Evolutionary conservation across 2,888 invertebrate species (phyloP).

Genomic region (Nineta flava): DNA sequence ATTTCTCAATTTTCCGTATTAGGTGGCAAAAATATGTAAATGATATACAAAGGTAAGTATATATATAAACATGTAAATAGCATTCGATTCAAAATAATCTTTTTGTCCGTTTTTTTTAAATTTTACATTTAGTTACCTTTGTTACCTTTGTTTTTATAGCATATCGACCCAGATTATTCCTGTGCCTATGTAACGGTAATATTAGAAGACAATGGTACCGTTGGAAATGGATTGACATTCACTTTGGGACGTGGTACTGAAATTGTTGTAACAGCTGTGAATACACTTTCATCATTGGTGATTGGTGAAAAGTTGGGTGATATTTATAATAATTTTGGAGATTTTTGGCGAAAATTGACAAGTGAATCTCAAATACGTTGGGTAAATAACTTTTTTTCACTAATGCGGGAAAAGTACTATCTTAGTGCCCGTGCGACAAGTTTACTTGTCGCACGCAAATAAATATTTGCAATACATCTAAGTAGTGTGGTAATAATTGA

Average conservation of each 20-base stretch:
- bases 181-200: conserved; percentile 77
- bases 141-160: conserved; percentile 33
- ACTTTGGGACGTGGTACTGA: conserved; percentile 82
- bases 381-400: conserved; percentile 39
- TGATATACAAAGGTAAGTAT: too few species aligned
- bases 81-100: too few species aligned
- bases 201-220: conserved; percentile 37
- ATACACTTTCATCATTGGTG: conserved; percentile 51
- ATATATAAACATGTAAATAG: too few species aligned
- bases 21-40: too few species aligned
- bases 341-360: conserved; percentile 66
- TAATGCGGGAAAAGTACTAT: too few species aligned
- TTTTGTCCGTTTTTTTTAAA: too few species aligned
- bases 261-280: conserved; percentile 61
- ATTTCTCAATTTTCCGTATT: too few species aligned
- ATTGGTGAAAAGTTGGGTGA: conserved; percentile 49
- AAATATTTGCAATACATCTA: too few species aligned
- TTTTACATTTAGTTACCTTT: too few species aligned
- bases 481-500: too few species aligned
- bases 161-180: conserved; percentile 80
- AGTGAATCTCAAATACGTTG: conserved; percentile 85
- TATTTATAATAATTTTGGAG: conserved; percentile 61
- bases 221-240: conserved; percentile 75
- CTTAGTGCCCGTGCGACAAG: too few species aligned
- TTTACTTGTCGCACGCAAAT: too few species aligned